Evolutionary conservation across 2,888 invertebrate species (phyloP).

Genomic region (Oxyscelio sp.): DNA sequence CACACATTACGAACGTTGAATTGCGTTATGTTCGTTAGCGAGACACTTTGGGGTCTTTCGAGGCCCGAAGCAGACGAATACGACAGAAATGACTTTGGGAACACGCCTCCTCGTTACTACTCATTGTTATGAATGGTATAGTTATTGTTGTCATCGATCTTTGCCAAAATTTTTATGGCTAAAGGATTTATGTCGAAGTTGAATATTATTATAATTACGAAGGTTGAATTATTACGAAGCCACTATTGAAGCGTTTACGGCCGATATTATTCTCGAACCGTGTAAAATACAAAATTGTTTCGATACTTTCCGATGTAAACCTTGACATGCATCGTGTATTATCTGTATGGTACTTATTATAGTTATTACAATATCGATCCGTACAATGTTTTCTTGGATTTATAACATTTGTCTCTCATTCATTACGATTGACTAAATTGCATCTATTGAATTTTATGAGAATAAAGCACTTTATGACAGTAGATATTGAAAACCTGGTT

Average conservation of each 20-base stretch:
- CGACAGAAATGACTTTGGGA: too few relatives aligned
- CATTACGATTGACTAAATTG: slow-evolving; percentile 67
- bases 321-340: slow-evolving; percentile 79
- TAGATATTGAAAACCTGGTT: slow-evolving; percentile 59
- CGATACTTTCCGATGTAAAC: slow-evolving; percentile 81
- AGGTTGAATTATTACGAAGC: slow-evolving; percentile 50
- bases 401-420: slow-evolving; percentile 80
- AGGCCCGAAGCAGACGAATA: too few relatives aligned
- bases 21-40: too few relatives aligned
- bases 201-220: slow-evolving; percentile 61
- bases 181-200: slow-evolving; percentile 62
- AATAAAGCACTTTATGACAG: slow-evolving; percentile 85
- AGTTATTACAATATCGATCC: slow-evolving; percentile 77
- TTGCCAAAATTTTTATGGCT: slow-evolving; percentile 69
- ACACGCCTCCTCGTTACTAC: too few relatives aligned
- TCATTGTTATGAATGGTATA: slow-evolving; percentile 71
- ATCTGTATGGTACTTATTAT: slow-evolving; percentile 78
- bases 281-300: slow-evolving; percentile 74
- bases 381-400: slow-evolving; percentile 80
- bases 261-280: slow-evolving; percentile 47
- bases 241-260: slow-evolving; percentile 36
- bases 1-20: slow-evolving; percentile 6
- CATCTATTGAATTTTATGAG: slow-evolving; percentile 84
- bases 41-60: too few relatives aligned
- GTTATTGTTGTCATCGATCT: slow-evolving; percentile 68